Evolutionary conservation across 2,888 invertebrate genomes (phyloP), one percentile per base, ranked within the genome.

Genomic region (Mythimna lalbum): DNA sequence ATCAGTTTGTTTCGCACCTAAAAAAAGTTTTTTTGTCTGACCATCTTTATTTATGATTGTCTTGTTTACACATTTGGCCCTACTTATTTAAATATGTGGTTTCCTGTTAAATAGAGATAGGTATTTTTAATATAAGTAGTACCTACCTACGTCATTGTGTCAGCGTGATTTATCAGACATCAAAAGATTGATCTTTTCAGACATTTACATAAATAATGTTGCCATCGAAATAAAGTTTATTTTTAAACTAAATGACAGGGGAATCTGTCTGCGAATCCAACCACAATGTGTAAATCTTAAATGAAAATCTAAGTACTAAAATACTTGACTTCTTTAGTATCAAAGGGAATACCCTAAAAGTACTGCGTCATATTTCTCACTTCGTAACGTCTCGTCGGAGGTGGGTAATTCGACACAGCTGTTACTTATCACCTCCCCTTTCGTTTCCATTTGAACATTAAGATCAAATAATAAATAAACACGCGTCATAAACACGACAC

Each of bases 401-500:
- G 43, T 43, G 53, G 31, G 69, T 68, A 39, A 49, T 74, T 63
- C 23, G 49, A 43, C 62, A 43, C 69, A 76, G 63, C 59, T 63
- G 76, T 63, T 52, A 59, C 57, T 53, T 43, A 63, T 63, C 57
- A 59, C 57, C 69, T 55, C 53, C 49, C 55, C 39, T 63, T 62
- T 59, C 52, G 47, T 59, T 76, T 63, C 61, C 47, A 74, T 68
- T 52, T 68, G 43, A 52, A 68, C 76, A 76, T 75, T 73, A 60
- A 33, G 36, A 65, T 49, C 59, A 17, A 75, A 75, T 76, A 74
- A 69, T 68, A 75, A 62, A 74, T 68, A 68, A 47, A 74, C 57
- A 62, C n/a, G 74, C n/a, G 74, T 63, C 76, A 75, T 23, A 47
- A 59, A 61, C 61, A 52, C 31, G 53, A 47, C 55, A 49, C 49